These are phyloP conservation scores for Cirrhinus molitorella DNA, from an alignment of 2,797 vertebrate genomes.

Conservation along the genomic window DNA sequence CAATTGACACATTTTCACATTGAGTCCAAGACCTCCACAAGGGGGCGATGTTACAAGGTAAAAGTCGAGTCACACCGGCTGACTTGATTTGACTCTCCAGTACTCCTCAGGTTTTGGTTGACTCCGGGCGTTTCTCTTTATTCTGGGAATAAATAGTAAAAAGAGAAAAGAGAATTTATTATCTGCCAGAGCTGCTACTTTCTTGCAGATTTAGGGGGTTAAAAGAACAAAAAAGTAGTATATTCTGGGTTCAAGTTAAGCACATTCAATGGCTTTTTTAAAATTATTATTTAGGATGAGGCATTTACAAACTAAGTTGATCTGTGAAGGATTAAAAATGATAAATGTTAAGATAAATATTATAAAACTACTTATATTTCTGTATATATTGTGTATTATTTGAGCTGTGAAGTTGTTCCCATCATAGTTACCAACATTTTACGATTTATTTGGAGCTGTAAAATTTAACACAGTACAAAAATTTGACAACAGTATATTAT, in stretches of 20 bases:
- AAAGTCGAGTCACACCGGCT: background rate
- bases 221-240: too few relatives aligned
- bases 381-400: background rate
- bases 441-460: too few relatives aligned
- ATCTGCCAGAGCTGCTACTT: background rate
- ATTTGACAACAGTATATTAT: too few relatives aligned
- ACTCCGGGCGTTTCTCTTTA: constrained; percentile 65
- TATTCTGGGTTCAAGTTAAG: background rate
- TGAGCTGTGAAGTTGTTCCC: background rate
- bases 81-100: constrained; percentile 65
- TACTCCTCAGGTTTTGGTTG: constrained; percentile 64
- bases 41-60: background rate
- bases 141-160: constrained; percentile 63
- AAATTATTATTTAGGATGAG: too few relatives aligned
- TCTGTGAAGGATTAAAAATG: too few relatives aligned
- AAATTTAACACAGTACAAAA: too few relatives aligned
- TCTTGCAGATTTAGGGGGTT: background rate
- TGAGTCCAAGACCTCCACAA: background rate
- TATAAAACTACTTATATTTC: background rate
- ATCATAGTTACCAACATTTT: background rate
- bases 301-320: too few relatives aligned
- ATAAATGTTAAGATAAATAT: background rate
- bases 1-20: constrained; percentile 27
- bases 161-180: background rate
- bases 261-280: background rate